Conservation (phyloP, 2,888 invertebrate genomes). For the Athalia circularis region DNA sequence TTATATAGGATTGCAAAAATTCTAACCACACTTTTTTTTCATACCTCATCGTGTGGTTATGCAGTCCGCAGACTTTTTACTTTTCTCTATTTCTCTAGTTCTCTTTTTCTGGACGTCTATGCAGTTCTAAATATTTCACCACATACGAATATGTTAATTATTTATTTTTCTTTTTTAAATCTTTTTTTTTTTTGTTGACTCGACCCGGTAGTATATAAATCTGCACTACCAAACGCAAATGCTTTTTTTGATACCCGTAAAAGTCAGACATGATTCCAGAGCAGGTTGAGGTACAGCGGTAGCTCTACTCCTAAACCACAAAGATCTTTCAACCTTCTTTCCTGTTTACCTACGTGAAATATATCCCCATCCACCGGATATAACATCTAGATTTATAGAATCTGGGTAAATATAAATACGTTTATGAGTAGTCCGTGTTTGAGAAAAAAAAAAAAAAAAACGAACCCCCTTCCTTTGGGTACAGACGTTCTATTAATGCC, state of each 20-base stretch:
- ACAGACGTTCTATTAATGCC: too few relatives aligned
- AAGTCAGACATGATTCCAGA: too few relatives aligned
- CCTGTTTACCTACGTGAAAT: too few relatives aligned
- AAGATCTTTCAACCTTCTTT: neutral
- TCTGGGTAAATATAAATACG: too few relatives aligned
- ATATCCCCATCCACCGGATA: too few relatives aligned
- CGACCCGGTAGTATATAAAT: too few relatives aligned
- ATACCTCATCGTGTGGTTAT: neutral
- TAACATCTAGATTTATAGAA: too few relatives aligned
- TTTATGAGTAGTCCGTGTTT: too few relatives aligned
- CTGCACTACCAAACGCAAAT: constrained; percentile 7
- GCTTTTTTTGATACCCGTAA: neutral
- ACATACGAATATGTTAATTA: neutral
- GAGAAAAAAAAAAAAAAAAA: too few relatives aligned
- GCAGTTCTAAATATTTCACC: constrained; percentile 26
- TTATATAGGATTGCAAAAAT: constrained; percentile 1
- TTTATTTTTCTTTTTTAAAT: neutral
- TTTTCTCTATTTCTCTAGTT: neutral
- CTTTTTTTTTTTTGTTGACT: too few relatives aligned
- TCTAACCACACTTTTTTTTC: constrained; percentile 4
- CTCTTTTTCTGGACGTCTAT: neutral
- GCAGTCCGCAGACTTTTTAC: neutral
- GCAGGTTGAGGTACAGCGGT: too few relatives aligned
- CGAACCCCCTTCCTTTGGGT: too few relatives aligned
- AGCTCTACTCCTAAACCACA: neutral